Evolutionary conservation across 2,797 vertebrate genomes (phyloP), one percentile per base, ranked within the genome.

Genomic region (Anableps anableps): DNA sequence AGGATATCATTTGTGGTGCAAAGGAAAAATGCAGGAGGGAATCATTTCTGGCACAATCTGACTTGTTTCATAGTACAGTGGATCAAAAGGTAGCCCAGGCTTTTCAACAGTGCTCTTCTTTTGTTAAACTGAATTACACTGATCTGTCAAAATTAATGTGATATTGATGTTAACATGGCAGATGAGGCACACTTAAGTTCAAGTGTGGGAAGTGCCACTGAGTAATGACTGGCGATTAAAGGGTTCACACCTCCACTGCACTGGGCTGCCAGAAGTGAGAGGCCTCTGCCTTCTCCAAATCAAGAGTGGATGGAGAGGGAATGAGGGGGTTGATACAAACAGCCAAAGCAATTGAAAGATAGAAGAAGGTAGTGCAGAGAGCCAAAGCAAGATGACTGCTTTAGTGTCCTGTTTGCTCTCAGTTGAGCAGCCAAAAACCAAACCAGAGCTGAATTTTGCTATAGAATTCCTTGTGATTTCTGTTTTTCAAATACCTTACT

Each of bases 201-300:
- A n/a, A 85, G 84, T 62, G 86, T 83, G 82, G 84, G 81, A 83
- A 80, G 86, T 73, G 83, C 84, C 88, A 68, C 75, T 72, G 85
- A 86, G 83, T 88, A 88, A 90, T 82, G 87, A 82, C 84, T 64
- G 80, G 14, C 48, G 83, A 88, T 93, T 89, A 88, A 82, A 86
- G 80, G 86, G 82, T 91, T 91, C 89, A 87, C 89, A 90, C 90
- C 83, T 91, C 85, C 5, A 64, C 80, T 53, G 89, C 85, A 77
- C 82, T 64, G 80, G 76, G 79, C 81, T 23, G 78, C 83, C 72
- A 41, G 71, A 77, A 82, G 84, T 75, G 76, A 36, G 47, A 7
- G 19, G 75, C 84, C 80, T 82, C 76, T 68, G 51, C 70, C 76
- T 21, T 71, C 64, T 43, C 51, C 34, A 1, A 31, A 68, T 74